Evolutionary conservation across 2,888 invertebrate species (phyloP), one percentile per base, ranked within the genome.

Genomic region (Drosophila percnosoma): DNA sequence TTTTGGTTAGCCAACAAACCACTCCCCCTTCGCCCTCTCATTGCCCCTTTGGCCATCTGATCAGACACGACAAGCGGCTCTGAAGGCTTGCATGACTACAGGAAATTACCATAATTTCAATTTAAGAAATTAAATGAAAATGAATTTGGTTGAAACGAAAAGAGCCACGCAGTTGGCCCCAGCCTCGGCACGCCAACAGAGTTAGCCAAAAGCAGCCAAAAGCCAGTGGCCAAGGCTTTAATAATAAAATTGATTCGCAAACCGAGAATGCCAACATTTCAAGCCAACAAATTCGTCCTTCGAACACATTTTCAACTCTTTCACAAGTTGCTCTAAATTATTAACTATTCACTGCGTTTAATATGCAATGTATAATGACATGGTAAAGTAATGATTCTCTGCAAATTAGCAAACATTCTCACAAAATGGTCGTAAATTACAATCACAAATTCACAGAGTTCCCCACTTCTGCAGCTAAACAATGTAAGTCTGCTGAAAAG

Each of bases 91-190:
- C 89, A 90, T 89, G 89, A 86, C 91, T 88, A 68, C 76, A 77
- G 86, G 83, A 90, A 83, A 91, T 89, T 90, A 91, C 89, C 90
- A 91, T 91, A 89, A 91, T 83, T 90, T 90, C 91, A 90, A 89
- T 91, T 91, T 90, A 86, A 90, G 88, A 88, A 86, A 91, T 88
- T 90, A 88, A 83, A 90, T 80, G 79, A 87, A 82, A 83, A 90
- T 80, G 78, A 87, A 82, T 88, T 88, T 75, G 71, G 72, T 67
- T 62, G 53, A 69, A 75, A 75, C 68, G 69, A 71, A 86, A 80
- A 72, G 75, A 68, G 53, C 77, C 53, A 68, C 64, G 59, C 33
- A 62, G 64, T 64, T 34, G 64, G 69, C 60, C 52, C 31, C 63
- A 53, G 38, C 34, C 48, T 69, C 7, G 61, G 65, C 82, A 74